phyloP scores from a whole-genome alignment of 2,113 vertebrate species.

The Glaucomys volans region DNA sequence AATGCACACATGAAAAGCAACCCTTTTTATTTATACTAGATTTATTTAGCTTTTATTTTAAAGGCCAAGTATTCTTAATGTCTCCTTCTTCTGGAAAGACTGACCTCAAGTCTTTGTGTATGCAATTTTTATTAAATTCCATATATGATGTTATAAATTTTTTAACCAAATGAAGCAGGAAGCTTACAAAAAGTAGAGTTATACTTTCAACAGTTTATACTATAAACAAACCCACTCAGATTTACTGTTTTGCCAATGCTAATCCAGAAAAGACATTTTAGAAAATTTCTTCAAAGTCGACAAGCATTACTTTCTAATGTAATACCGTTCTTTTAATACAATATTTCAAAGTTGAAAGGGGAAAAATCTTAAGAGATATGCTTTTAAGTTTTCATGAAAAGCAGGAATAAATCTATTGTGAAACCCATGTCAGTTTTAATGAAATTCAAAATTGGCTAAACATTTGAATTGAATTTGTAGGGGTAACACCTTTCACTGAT shows the following conservation, averaged over 20 bases:
- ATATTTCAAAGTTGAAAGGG: not conserved
- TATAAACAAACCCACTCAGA: conserved; percentile 61
- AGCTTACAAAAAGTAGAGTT: conserved; percentile 50
- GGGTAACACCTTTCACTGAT: not conserved
- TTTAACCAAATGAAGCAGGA: conserved; percentile 41
- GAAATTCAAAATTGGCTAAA: conserved; percentile 41
- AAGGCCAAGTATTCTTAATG: conserved; percentile 56
- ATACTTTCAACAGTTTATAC: not conserved
- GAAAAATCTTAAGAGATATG: not conserved
- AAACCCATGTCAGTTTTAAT: conserved; percentile 36
- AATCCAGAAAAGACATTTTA: not conserved
- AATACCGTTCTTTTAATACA: conserved; percentile 36
- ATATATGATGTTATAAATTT: conserved; percentile 29
- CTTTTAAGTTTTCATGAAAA: conserved; percentile 66
- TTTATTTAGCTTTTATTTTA: conserved; percentile 60
- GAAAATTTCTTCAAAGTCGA: not conserved
- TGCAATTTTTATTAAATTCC: conserved; percentile 61
- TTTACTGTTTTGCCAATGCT: conserved; percentile 40
- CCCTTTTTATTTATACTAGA: not conserved
- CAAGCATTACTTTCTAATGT: conserved; percentile 39
- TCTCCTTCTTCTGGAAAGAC: not conserved
- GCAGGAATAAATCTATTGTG: conserved; percentile 38
- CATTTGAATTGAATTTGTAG: conserved; percentile 44
- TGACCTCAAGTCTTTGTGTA: conserved; percentile 33
- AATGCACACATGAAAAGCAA: not conserved